These are phyloP conservation scores for Polydrusus tereticollis DNA, from an alignment of 2,888 invertebrate species.

Conservation along the genomic window DNA sequence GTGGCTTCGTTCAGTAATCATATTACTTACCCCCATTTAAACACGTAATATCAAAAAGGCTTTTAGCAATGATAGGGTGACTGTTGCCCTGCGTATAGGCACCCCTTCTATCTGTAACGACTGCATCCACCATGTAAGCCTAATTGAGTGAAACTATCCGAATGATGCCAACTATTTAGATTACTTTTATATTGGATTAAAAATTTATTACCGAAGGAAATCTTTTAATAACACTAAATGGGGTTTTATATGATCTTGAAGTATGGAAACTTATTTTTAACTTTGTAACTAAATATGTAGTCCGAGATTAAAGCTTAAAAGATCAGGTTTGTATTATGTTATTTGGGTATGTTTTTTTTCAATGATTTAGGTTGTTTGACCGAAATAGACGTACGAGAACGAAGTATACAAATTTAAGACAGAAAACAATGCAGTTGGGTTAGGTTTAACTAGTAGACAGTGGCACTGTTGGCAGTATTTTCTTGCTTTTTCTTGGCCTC, in stretches of 20 bases:
- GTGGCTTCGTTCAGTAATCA: conserved; percentile 59
- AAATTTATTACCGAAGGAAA: conserved; percentile 33
- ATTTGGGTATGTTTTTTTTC: too few species aligned
- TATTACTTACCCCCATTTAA: conserved; percentile 69
- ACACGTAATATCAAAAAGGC: conserved; percentile 69
- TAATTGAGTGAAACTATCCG: conserved; percentile 61
- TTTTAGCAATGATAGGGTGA: conserved; percentile 67
- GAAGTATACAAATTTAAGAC: too few species aligned
- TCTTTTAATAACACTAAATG: background rate
- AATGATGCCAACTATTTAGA: conserved; percentile 60
- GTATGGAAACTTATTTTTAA: background rate
- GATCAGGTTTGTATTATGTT: too few species aligned
- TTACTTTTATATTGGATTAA: conserved; percentile 57
- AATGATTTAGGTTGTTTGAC: too few species aligned
- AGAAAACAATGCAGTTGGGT: too few species aligned
- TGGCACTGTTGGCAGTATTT: too few species aligned
- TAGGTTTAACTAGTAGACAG: too few species aligned
- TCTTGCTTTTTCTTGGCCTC: too few species aligned
- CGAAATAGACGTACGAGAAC: too few species aligned
- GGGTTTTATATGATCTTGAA: background rate
- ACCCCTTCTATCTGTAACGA: conserved; percentile 54
- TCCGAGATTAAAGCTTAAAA: too few species aligned
- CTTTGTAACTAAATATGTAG: too few species aligned
- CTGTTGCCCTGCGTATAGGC: conserved; percentile 50
- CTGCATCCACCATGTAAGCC: conserved; percentile 58